Evolutionary conservation across 2,113 vertebrate genomes (phyloP).

Genomic region (Pygoscelis antarcticus): DNA sequence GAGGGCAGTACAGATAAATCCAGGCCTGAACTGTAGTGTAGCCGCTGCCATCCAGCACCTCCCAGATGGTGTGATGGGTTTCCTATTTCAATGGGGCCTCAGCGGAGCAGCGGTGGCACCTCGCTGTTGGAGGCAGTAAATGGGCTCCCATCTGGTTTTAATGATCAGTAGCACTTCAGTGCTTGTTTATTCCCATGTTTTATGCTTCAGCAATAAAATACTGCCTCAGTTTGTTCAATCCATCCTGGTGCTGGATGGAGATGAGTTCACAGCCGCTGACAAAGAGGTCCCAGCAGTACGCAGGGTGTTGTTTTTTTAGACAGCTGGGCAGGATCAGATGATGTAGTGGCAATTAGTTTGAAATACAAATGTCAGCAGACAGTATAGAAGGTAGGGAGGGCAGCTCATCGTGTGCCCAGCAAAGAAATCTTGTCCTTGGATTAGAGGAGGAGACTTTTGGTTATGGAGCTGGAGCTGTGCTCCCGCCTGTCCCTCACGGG

Average conservation of each 20-base stretch:
- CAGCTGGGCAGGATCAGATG: not conserved
- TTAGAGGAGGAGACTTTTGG: not conserved
- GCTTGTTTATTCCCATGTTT: slow-evolving; percentile 58
- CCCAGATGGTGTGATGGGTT: not conserved
- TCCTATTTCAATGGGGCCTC: slow-evolving; percentile 50
- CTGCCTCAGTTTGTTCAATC: slow-evolving; percentile 35
- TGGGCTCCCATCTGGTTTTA: slow-evolving; percentile 59
- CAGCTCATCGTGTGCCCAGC: not conserved
- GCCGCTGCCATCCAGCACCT: not conserved
- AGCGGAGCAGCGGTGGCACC: not conserved
- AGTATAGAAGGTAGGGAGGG: not conserved
- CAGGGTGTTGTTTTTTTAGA: not conserved
- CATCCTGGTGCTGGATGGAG: slow-evolving; percentile 19
- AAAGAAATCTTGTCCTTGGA: not conserved
- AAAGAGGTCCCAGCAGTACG: not conserved
- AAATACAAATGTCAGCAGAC: not conserved
- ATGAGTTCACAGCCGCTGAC: slow-evolving; percentile 27
- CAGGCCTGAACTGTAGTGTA: not conserved
- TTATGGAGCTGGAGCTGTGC: not conserved
- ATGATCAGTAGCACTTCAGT: slow-evolving; percentile 55
- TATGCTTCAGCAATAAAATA: slow-evolving; percentile 53
- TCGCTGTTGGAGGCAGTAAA: slow-evolving; percentile 41
- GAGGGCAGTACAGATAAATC: not conserved
- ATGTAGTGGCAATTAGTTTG: not conserved
- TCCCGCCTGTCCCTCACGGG: not conserved